Evolutionary conservation across 37 sponge, comb jelly and placozoan genomes (phyloP), one percentile per base, ranked within the genome.

Genomic region (Cladorhizidae sp.): DNA sequence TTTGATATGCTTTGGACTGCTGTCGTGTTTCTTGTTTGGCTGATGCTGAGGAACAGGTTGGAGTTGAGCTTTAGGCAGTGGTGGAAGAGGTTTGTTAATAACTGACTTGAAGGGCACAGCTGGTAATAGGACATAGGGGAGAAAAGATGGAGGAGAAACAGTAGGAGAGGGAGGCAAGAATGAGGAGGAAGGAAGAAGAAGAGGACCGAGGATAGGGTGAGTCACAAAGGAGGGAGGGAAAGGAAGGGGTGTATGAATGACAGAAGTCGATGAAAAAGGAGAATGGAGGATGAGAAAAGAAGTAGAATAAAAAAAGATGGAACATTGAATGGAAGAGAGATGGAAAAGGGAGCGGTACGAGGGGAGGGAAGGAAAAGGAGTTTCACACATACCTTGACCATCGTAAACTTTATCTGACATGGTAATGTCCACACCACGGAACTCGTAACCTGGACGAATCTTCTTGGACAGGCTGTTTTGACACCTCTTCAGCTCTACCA

Each of bases 371-470:
- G 8, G 20, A 61, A 23, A 61, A 37, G 35, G 39, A 58, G 15
- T 78, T n/a, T n/a, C n/a, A n/a, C n/a, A n/a, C n/a, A n/a, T n/a
- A n/a, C n/a, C 55, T 26, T 51, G 67, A 42, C 18, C 40, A 54
- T 55, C 71, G 80, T 80, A 80, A 15, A 80, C 55, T 23, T 39
- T 68, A 1, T 69, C 42, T 50, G 80, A 52, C 58, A 40, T 68
- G 14, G 49, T 20, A 18, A 80, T 11, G 8, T 80, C 71, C 40
- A 80, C 15, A 1, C 80, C 80, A 33, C 49, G 23, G 3, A 41
- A 56, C 39, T 80, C 80, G 37, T 67, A 70, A 14, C 80, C 80
- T 52, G 7, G 1, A 18, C 80, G 28, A n/a, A 80, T 54, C 22
- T 23, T 17, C 31, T 45, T 64, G 9, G 3, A 28, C 1, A 50